phyloP scores from a whole-genome alignment of 2,888 invertebrate genomes.

The Phragmatobia fuliginosa region DNA sequence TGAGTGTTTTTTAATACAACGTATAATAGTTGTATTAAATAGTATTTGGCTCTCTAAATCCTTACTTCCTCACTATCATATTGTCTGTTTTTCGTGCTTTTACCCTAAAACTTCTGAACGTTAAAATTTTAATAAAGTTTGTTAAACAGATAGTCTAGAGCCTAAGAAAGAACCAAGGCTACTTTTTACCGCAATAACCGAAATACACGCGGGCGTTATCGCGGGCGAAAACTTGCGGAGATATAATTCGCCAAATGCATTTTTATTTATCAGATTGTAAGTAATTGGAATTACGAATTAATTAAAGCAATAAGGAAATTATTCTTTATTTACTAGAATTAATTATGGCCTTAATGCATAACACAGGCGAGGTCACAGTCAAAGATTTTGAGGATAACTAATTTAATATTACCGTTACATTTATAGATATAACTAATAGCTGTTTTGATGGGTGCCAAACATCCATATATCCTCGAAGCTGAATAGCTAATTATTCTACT shows the following conservation, averaged over 20 bases:
- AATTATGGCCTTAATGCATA: not conserved
- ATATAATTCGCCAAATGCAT: not conserved
- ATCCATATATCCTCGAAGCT: not conserved
- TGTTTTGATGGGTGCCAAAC: not conserved
- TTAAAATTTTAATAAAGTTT: too few relatives aligned
- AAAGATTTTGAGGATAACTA: not conserved
- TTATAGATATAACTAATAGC: not conserved
- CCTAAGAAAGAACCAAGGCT: too few relatives aligned
- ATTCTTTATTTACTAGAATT: conserved; percentile 1
- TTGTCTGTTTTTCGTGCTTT: too few relatives aligned
- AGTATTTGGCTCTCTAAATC: not conserved
- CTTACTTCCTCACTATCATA: too few relatives aligned
- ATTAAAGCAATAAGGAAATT: too few relatives aligned
- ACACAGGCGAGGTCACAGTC: not conserved
- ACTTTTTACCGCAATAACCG: too few relatives aligned
- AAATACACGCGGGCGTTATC: too few relatives aligned
- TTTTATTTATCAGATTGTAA: not conserved
- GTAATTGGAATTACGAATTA: not conserved
- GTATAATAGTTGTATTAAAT: not conserved
- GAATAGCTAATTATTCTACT: not conserved
- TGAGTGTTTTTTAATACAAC: not conserved
- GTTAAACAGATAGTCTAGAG: too few relatives aligned
- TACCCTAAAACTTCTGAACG: too few relatives aligned
- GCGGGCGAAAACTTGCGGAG: too few relatives aligned
- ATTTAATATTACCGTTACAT: not conserved